A percentile compares a stretch with the other conserved stretches of the same genome.
phyloP scores from a whole-genome alignment of 2,113 vertebrate species.

The Callaeas wilsoni region DNA sequence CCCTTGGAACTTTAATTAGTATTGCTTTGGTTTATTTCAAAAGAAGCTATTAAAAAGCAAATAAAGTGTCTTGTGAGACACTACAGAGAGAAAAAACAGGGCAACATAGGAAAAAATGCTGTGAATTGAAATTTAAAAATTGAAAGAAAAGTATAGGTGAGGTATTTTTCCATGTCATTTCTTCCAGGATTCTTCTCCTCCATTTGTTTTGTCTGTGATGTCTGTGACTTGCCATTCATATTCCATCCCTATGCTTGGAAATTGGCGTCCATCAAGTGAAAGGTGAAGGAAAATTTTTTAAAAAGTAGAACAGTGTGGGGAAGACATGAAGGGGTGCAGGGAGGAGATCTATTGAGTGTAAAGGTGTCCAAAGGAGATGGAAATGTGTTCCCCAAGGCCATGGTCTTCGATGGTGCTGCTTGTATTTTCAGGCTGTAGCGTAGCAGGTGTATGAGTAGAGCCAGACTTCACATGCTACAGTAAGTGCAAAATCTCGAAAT shows the following conservation, averaged over 20 bases:
- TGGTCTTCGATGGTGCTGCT: conserved; percentile 35
- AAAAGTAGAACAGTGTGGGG: neutral
- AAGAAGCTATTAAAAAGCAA: conserved; percentile 76
- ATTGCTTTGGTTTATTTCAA: conserved; percentile 82
- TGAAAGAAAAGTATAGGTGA: conserved; percentile 36
- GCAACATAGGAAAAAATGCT: conserved; percentile 60
- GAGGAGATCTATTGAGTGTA: conserved; percentile 17
- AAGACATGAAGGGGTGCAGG: conserved; percentile 15
- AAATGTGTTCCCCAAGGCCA: conserved; percentile 26
- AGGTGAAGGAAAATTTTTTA: conserved; percentile 41
- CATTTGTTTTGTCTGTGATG: conserved; percentile 22
- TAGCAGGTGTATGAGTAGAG: conserved; percentile 34
- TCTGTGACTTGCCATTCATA: conserved; percentile 41
- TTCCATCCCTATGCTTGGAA: conserved; percentile 61
- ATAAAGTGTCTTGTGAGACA: conserved; percentile 72
- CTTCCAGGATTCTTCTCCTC: conserved; percentile 51
- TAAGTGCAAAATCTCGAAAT: conserved; percentile 54
- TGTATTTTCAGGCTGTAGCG: conserved; percentile 44
- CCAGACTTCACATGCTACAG: conserved; percentile 42
- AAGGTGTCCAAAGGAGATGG: conserved; percentile 44
- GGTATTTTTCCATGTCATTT: conserved; percentile 45
- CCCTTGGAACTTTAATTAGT: conserved; percentile 72
- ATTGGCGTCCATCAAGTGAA: conserved; percentile 57
- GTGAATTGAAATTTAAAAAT: conserved; percentile 50
- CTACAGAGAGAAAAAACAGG: conserved; percentile 63